Base-by-base conservation (phyloP, 2,888 invertebrate genomes). In the Mystacides longicornis region DNA sequence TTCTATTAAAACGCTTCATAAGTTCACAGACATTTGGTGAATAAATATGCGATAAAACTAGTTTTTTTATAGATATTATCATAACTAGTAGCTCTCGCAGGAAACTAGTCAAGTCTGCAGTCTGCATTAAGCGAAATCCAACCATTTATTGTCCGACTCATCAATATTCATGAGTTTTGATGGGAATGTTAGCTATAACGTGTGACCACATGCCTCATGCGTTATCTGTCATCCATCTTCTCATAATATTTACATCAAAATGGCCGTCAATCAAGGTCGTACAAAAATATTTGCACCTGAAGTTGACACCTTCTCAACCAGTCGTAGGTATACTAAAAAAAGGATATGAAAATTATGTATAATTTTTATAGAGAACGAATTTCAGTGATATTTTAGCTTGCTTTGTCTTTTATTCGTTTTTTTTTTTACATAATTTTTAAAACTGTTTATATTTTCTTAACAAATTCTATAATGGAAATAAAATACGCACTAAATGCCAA, bases 251-350 rank as follows among this genome's bases (percentile, higher is more conserved):
- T 3, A n/a, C 19, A 19, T 11, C 45, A 45, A 45, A 45, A 45
- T 45, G 45, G 45, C 45, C 45, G 45, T 21, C 45, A 19, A 20
- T 45, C 20, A 45, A 45, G n/a, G n/a, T n/a, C n/a, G n/a, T n/a
- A n/a, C n/a, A n/a, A n/a, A n/a, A n/a, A n/a, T n/a, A n/a, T n/a
- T n/a, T 21, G 3, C 45, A 45, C 9, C 18, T 21, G 37, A 7
- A 4, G 37, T 16, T 16, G 37, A n/a, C 37, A 37, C 14, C 14
- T 37, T 3, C 16, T 37, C 16, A 37, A 37, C 37, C 37, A n/a
- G 14, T 37, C 14, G 14, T 7, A 14, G 14, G 14, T 16, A 14
- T 4, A 7, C 4, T 37, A 14, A 14, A 3, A 27, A 37, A 37
- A 37, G n/a, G n/a, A n/a, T n/a, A n/a, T n/a, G n/a, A n/a, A n/a